Percentiles rank a stretch among this genome's conserved stretches.
Conservation (phyloP, 2,888 invertebrate genomes). For the Oligia fasciuncula region DNA sequence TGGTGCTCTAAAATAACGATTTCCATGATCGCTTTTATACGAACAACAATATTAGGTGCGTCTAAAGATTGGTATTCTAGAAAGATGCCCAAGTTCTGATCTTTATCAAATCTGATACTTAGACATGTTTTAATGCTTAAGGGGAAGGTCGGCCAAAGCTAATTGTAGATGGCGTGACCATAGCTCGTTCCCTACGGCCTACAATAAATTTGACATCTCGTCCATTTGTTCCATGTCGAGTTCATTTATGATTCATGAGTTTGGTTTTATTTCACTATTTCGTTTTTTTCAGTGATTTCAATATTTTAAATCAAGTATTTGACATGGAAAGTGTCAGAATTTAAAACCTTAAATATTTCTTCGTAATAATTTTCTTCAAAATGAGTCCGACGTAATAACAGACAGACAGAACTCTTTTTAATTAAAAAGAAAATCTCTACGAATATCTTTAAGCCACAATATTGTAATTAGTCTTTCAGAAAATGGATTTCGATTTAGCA, state of each 20-base stretch:
- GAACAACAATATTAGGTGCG: neutral
- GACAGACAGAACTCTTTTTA: neutral
- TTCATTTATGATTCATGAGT: neutral
- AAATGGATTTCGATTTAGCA: neutral
- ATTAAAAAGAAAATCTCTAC: neutral
- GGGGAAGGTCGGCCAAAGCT: neutral
- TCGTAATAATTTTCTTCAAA: neutral
- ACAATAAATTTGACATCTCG: neutral
- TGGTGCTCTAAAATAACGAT: conserved; percentile 7
- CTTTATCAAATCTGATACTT: neutral
- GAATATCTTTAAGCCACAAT: neutral
- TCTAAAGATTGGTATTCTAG: neutral
- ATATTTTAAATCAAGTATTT: neutral
- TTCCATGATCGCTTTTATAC: conserved; percentile 2
- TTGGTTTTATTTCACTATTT: neutral
- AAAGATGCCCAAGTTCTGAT: neutral
- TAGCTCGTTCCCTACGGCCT: neutral
- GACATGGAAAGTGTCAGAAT: neutral
- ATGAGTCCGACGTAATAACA: neutral
- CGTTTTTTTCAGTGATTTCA: neutral
- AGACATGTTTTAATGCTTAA: neutral
- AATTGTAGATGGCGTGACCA: neutral
- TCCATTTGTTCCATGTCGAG: neutral
- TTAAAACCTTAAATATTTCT: neutral
- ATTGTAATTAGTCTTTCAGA: neutral